Evolutionary conservation across 2,797 vertebrate genomes (phyloP), one percentile per base, ranked within the genome.

Genomic region (Chelmon rostratus): DNA sequence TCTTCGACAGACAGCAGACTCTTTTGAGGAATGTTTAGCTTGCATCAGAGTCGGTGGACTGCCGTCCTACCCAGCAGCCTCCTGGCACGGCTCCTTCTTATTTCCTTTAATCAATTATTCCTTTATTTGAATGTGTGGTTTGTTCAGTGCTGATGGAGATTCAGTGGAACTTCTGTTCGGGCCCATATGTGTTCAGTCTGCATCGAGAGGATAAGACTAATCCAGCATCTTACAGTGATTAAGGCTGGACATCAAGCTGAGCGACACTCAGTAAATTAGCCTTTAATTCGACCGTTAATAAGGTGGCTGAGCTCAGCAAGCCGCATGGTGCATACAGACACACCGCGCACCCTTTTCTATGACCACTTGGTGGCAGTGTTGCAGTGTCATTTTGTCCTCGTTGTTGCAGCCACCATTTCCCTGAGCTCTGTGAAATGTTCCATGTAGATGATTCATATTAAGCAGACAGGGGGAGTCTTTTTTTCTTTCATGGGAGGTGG

Each of bases 281-380:
- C 62, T 85, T 82, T 84, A 86, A 88, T 68, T 79, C 9, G 42
- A 9, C 72, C 35, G 19, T 77, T 88, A 86, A 58, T 88, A 78
- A 67, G 46, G 38, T 74, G 61, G n/a, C 46, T 81, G 72, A 73
- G 62, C 12, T 75, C 73, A 69, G 50, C 5, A 57, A 65, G 52
- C n/a, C 25, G 16, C 42, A 54, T 42, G 58, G 69, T 69, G 56
- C 73, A 47, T 18, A 19, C 16, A 70, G 37, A 81, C 15, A 16
- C 21, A 3, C 19, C 2, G 35, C 6, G 33, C 1, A 73, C 12
- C 19, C 42, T 4, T 47, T 49, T 67, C 18, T n/a, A 4, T 58
- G 23, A 21, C 93, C 94, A 93, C 94, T 85, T 63, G 93, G 81
- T 88, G 94, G 92, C 93, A 92, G 86, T 93, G 88, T 93, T 93